A percentile compares a stretch with the other conserved stretches of the same genome.
Evolutionary conservation across 2,113 vertebrate genomes (phyloP).

Genomic region (Siniperca chuatsi): DNA sequence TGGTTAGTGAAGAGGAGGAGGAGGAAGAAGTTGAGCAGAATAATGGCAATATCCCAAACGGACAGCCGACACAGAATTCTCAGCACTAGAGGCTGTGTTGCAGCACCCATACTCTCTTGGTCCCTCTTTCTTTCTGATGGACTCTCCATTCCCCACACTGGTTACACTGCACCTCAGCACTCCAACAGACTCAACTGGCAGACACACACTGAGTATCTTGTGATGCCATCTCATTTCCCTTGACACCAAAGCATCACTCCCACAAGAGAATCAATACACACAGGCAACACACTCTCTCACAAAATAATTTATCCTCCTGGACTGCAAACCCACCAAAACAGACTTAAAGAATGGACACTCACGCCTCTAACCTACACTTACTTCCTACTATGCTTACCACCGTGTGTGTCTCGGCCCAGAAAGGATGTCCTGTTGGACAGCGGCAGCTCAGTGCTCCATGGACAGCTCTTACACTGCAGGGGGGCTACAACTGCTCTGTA

Average conservation of each 20-base stretch:
- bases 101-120: background rate
- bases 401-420: constrained; percentile 43
- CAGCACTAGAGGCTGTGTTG: constrained; percentile 73
- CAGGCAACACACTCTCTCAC: constrained; percentile 3
- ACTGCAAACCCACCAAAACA: constrained; percentile 30
- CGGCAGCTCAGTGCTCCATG: constrained; percentile 46
- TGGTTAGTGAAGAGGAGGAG: constrained; percentile 89
- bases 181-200: constrained; percentile 47
- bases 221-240: constrained; percentile 34
- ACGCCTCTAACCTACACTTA: constrained; percentile 15
- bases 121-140: constrained; percentile 2
- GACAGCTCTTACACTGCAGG: constrained; percentile 54
- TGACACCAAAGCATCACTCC: constrained; percentile 64
- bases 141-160: constrained; percentile 61
- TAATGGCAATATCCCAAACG: constrained; percentile 81
- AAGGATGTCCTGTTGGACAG: constrained; percentile 34
- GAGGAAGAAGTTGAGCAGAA: constrained; percentile 81
- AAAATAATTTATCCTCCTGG: constrained; percentile 24
- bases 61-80: constrained; percentile 77
- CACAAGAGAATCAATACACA: constrained; percentile 56
- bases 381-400: constrained; percentile 24
- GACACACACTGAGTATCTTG: constrained; percentile 18
- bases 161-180: constrained; percentile 62
- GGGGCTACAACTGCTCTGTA: constrained; percentile 28
- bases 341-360: constrained; percentile 26